Evolutionary conservation across 1,140 invertebrate species (phyloP), one percentile per base, ranked within the genome.

Genomic region (Hesperophylax magnus): DNA sequence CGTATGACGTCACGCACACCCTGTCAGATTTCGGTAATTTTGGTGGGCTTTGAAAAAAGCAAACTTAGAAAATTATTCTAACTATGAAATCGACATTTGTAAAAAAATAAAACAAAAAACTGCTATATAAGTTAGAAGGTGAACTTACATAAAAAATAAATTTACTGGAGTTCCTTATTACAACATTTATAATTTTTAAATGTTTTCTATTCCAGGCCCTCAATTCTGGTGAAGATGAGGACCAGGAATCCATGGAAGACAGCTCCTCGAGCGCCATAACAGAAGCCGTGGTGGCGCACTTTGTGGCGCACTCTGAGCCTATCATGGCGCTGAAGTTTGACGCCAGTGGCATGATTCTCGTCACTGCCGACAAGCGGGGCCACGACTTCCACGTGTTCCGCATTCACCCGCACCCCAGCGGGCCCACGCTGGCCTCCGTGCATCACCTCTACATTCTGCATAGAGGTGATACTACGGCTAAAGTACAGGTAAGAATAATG

Each of bases 341-440:
- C 87, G 93, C 95, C 6, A 97, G 96, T 78, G 98, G 98, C 11
- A 94, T 96, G 86, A 87, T 99, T 63, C 90, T 99, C 24, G 91
- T 99, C 72, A 99, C 98, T 1, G 96, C 97, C 0, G 98, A 99
- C 89, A 94, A 95, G 82, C 91, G 95, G n/a, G 98, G 98, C 0
- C 97, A 98, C 86, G 96, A 98, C 86, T 99, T 99, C 89, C 96
- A 99, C 88, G 92, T 99, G 63, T 99, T 99, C 89, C 92, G 96
- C 80, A 94, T 99, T 83, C 95, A 98, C 86, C 95, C 98, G 0
- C 98, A 99, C 92, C 97, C 98, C 0, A 94, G 94, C 47, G 95
- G 96, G 1, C 94, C 97, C 24, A 93, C 94, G 18, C 89, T 98
- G 60, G 96, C 97, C 8, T 95, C 97, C 3, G 97, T 99, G 24